A percentile compares a stretch with the other conserved stretches of the same genome.
These are phyloP conservation scores for Amphiura filiformis DNA, from an alignment of 35 echinoderm and acorn worm species.

Conservation along the genomic window DNA sequence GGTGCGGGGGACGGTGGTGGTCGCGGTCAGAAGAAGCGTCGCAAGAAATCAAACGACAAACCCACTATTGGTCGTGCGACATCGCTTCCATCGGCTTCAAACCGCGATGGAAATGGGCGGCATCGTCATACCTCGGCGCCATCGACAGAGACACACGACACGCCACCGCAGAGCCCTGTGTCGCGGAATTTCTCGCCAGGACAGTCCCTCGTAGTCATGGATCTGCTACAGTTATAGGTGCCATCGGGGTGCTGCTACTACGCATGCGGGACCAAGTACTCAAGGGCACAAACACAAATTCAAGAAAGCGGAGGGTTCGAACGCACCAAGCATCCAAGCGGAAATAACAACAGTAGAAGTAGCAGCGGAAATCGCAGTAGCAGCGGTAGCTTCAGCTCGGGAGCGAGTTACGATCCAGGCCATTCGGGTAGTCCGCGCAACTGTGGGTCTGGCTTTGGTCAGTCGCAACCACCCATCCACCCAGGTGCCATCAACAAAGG, in stretches of 20 bases:
- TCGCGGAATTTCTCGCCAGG: not conserved
- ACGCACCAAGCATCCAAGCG: not conserved
- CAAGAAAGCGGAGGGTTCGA: not conserved
- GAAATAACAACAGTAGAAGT: not conserved
- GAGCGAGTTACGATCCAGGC: not conserved
- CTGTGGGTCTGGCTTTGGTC: not conserved
- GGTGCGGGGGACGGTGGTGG: conserved; percentile 33
- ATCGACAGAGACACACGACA: conserved; percentile 79
- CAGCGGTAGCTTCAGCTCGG: not conserved
- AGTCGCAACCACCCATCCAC: not conserved
- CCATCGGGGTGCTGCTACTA: not conserved
- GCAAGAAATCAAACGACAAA: conserved; percentile 96
- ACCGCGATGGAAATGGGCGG: conserved; percentile 24
- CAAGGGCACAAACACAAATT: not conserved
- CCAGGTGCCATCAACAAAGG: not conserved
- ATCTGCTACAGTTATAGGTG: not conserved
- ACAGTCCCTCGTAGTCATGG: conserved; percentile 9
- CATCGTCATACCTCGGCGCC: conserved; percentile 65
- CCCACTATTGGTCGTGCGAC: conserved; percentile 93
- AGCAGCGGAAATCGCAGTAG: not conserved
- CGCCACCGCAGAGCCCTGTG: conserved; percentile 76
- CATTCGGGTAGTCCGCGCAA: not conserved
- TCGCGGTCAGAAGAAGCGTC: conserved; percentile 38
- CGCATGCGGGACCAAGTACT: not conserved
- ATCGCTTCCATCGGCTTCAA: conserved; percentile 34